Evolutionary conservation across 2,888 invertebrate genomes (phyloP), one percentile per base, ranked within the genome.

Genomic region (Colletes collaris): DNA sequence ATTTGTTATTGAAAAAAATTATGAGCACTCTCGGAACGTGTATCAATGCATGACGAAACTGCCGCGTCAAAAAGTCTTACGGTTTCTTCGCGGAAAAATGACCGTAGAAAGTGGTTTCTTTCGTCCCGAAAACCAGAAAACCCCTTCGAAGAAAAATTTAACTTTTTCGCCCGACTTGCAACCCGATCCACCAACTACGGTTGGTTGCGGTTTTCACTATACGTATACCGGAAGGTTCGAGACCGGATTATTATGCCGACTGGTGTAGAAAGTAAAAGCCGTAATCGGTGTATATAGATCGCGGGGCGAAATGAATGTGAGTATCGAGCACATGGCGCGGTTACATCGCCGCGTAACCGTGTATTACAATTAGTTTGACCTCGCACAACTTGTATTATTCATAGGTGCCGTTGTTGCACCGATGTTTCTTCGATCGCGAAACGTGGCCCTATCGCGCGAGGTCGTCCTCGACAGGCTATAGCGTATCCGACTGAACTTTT

Each of bases 331-430:
- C 83, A 88, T 89, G 88, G 82, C 84, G 76, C 79, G 35, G 77
- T 19, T 10, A 49, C 73, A 50, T 53, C 64, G 68, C 67, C 19
- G 72, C 63, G 68, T 67, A 74, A 65, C 68, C 87, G 80, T 77
- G 86, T 88, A 85, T 88, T 89, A 88, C 89, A 90, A 91, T 91
- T 91, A 90, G 83, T 90, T 90, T 87, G 91, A 91, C 91, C 91
- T 91, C 91, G 91, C 83, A 10, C 81, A 78, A 84, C 81, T 90
- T 91, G 90, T 89, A 91, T 91, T 91, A 90, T 91, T 91, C 89
- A 90, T 90, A 87, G 68, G 58, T 72, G 37, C 59, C 49, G 59
- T 59, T 35, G 56, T 13, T 56, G 49, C 53, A 35, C 65, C 37
- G 58, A 60, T 19, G 52, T 16, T 49, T 69, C 73, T 69, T 58